Evolutionary conservation across 2,888 invertebrate genomes (phyloP).

Genomic region (Hydrotaea cyrtoneurina): DNA sequence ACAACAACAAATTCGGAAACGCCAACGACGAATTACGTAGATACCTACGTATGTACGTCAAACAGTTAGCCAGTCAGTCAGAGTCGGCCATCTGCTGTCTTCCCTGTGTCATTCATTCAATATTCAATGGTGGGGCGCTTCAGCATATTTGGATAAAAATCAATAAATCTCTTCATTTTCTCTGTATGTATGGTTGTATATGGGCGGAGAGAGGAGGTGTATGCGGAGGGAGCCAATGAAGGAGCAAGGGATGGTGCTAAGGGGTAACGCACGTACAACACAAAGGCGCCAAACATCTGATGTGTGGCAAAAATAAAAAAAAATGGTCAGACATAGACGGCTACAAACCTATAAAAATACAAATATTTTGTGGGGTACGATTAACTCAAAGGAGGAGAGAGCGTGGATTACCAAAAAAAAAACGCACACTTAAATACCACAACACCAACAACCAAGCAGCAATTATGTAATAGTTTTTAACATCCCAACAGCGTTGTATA

Average conservation of each 20-base stretch:
- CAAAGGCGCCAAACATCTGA: conserved; percentile 63
- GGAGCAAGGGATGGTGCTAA: background rate
- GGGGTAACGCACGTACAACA: background rate
- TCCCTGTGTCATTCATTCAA: no score
- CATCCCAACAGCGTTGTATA: background rate
- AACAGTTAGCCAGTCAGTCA: no score
- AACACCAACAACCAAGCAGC: background rate
- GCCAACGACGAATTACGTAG: no score
- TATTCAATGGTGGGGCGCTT: no score
- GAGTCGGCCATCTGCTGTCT: no score
- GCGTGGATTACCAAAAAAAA: no score
- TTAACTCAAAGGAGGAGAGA: background rate
- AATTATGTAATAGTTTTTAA: conserved; percentile 8
- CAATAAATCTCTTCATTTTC: conserved; percentile 57
- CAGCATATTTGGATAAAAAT: conserved; percentile 58
- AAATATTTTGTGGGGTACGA: background rate
- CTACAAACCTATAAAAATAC: background rate
- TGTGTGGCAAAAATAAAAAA: no score
- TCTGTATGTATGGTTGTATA: background rate
- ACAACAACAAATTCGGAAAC: no score
- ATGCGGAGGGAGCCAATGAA: background rate
- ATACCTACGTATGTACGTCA: no score
- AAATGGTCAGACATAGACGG: background rate
- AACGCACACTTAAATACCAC: no score
- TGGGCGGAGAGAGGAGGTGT: no score